Conservation (phyloP, 2,888 invertebrate genomes). For the Stomorhina lunata region DNA sequence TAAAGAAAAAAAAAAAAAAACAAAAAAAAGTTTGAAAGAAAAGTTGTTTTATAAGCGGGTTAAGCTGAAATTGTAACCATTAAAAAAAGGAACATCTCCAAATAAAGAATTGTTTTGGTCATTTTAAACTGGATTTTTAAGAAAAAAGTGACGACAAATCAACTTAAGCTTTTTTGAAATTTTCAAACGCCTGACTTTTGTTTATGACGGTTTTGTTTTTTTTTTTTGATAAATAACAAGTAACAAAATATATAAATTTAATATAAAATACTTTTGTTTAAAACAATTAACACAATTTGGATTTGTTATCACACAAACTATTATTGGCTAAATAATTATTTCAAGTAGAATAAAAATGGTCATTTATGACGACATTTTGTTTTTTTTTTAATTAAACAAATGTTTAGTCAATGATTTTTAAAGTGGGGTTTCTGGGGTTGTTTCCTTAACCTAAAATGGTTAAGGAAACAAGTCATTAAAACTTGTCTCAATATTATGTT, state of each 20-base stretch:
- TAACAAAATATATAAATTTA: background rate
- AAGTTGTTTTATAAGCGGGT: constrained; percentile 12
- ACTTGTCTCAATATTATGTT: no score
- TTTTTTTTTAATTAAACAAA: background rate
- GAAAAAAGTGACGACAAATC: background rate
- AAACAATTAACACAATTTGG: background rate
- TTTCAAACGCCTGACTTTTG: constrained; percentile 6
- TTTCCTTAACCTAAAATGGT: no score
- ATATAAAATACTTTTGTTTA: background rate
- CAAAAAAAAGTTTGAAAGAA: constrained; percentile 20
- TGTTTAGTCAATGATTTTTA: background rate
- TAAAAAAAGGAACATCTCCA: constrained; percentile 20
- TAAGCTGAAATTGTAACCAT: constrained; percentile 1
- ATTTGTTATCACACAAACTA: constrained; percentile 6
- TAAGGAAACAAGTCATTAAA: no score
- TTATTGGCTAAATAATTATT: constrained; percentile 1
- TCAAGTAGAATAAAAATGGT: constrained; percentile 1
- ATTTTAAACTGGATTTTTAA: constrained; percentile 5
- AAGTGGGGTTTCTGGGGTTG: background rate
- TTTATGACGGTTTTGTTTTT: constrained; percentile 9
- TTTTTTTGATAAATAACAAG: background rate
- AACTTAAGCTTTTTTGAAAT: background rate
- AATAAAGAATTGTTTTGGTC: constrained; percentile 1
- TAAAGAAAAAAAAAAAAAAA: background rate
- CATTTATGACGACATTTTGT: background rate